phyloP scores from a whole-genome alignment of 2,113 vertebrate species.

The Eptatretus burgeri region DNA sequence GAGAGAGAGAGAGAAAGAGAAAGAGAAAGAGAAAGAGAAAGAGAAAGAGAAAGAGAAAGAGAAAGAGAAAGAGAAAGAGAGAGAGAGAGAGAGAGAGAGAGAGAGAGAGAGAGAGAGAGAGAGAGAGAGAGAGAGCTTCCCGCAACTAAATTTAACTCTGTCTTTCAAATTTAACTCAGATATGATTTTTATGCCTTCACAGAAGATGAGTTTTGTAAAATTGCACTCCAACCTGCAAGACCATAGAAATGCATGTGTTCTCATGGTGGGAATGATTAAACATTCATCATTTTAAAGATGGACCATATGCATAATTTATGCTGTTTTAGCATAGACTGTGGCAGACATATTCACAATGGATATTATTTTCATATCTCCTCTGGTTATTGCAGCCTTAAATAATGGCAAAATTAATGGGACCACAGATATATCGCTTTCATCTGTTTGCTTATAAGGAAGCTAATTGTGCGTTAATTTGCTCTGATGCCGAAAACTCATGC shows the following conservation, averaged over 20 bases:
- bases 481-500: neutral
- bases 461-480: constrained; percentile 6
- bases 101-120: neutral
- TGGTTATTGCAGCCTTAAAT: constrained; percentile 5
- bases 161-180: constrained; percentile 2
- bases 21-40: no score
- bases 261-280: neutral
- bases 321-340: constrained; percentile 6
- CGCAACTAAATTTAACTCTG: neutral
- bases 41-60: no score
- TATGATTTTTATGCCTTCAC: neutral
- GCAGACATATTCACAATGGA: neutral
- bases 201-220: constrained; percentile 1
- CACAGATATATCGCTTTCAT: constrained; percentile 5
- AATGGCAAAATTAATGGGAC: constrained; percentile 5
- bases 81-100: no score
- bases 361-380: constrained; percentile 6
- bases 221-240: neutral
- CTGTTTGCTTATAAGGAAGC: constrained; percentile 3
- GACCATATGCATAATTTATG: constrained; percentile 5
- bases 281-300: constrained; percentile 7
- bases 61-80: no score
- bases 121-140: neutral
- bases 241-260: neutral
- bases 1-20: no score